phyloP scores from a whole-genome alignment of 2,797 vertebrate species.

The Anguilla anguilla region DNA sequence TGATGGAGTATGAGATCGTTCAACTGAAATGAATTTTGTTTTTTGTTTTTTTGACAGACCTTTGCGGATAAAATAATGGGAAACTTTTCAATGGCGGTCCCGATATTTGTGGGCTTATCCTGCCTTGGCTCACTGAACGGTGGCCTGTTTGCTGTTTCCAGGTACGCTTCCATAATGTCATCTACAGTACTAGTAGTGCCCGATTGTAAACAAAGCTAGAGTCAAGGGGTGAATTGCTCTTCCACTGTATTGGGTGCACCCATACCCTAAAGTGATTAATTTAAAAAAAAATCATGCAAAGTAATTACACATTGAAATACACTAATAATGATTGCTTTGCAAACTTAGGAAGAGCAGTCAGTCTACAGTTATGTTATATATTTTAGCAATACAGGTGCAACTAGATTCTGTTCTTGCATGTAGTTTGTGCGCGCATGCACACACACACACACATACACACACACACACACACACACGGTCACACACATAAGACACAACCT shows the following conservation, averaged over 20 bases:
- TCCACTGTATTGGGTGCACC: too few species aligned
- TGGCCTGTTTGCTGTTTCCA: constrained; percentile 84
- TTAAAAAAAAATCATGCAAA: not conserved
- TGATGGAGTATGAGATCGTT: not conserved
- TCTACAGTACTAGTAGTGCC: too few species aligned
- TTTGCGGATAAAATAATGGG: constrained; percentile 79
- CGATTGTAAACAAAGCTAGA: too few species aligned
- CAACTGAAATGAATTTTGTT: not conserved
- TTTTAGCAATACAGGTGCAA: not conserved
- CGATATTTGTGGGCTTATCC: constrained; percentile 90
- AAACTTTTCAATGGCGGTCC: constrained; percentile 84
- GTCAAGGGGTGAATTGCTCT: too few species aligned
- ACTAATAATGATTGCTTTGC: not conserved
- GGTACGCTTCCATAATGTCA: constrained; percentile 67
- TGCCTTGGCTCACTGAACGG: constrained; percentile 97
- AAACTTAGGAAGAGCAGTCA: not conserved
- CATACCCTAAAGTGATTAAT: not conserved
- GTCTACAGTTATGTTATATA: not conserved
- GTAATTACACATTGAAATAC: not conserved
- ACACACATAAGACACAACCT: not conserved
- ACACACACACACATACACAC: not conserved
- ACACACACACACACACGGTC: not conserved
- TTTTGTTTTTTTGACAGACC: not conserved
- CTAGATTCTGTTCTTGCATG: not conserved
- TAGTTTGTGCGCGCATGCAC: not conserved